phyloP scores from a whole-genome alignment of 2,113 vertebrate species.

The Pipra filicauda region DNA sequence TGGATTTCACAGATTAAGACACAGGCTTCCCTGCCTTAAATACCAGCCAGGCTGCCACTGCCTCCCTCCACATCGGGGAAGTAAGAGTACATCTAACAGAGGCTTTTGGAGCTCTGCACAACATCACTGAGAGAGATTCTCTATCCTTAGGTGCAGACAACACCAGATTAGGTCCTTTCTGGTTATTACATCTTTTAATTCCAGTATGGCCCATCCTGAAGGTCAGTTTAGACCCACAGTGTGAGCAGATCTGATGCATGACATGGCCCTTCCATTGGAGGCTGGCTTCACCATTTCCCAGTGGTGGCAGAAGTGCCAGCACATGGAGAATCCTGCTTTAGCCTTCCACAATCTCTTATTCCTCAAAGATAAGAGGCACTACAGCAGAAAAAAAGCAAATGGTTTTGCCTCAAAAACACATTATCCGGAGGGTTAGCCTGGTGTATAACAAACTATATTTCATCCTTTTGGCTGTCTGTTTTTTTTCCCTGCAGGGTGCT shows the following conservation, averaged over 20 bases:
- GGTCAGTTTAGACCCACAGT: neutral
- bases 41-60: neutral
- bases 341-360: neutral
- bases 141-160: neutral
- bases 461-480: neutral
- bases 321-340: neutral
- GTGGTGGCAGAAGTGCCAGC: rapidly evolving
- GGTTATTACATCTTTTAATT: rapidly evolving
- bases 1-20: neutral
- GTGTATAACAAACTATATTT: neutral
- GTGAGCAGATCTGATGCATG: neutral
- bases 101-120: neutral
- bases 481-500: neutral
- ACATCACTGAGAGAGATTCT: neutral
- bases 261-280: neutral
- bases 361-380: neutral
- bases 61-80: neutral
- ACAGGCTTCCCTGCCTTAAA: neutral
- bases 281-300: neutral
- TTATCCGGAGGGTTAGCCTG: neutral
- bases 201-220: neutral
- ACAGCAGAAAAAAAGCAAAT: neutral
- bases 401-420: neutral
- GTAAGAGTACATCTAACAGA: neutral
- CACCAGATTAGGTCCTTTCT: neutral